Evolutionary conservation across 2,797 vertebrate genomes (phyloP), one percentile per base, ranked within the genome.

Genomic region (Balearica regulorum): DNA sequence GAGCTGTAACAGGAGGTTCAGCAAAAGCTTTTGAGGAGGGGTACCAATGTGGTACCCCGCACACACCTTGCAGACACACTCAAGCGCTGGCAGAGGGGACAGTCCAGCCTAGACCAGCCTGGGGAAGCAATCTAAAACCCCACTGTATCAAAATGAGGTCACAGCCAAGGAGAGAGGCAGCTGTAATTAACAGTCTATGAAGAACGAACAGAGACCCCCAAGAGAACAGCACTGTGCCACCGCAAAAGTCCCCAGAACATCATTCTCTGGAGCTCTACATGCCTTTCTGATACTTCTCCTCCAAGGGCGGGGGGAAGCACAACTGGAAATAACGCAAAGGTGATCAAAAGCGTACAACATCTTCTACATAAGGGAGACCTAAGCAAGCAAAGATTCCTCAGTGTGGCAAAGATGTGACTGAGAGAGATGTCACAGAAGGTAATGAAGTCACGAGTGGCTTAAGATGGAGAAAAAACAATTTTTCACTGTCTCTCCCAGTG

Each of bases 231-330:
- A 13, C 55, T 12, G 43, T 70, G 65, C 6, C 5, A 11, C 33
- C 6, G 8, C 31, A 7, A 1, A 41, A 49, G 37, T 37, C 43
- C 43, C 53, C 35, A 58, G 39, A 71, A 54, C 37, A 25, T 55
- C 5, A 3, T 25, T 31, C 2, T 61, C 64, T 26, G 31, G 64
- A 92, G 48, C 43, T 31, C 69, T 10, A 0, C 0, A 0, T 18
- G 44, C 53, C 33, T 26, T 26, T 54, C 73, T 41, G 71, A 31
- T 4, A 10, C 26, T 54, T 31, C 7, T 57, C 10, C 37, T 64
- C 62, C 19, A 21, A 35, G 41, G 1, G 10, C 43, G 15, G 16
- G 43, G 14, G 43, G 43, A 43, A 81, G 33, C 26, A 83, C 31
- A 53, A 37, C 28, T 73, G 16, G 18, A 48, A 86, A 46, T 6